Conservation (phyloP, 2,888 invertebrate species). For the Notodonta dromedarius region DNA sequence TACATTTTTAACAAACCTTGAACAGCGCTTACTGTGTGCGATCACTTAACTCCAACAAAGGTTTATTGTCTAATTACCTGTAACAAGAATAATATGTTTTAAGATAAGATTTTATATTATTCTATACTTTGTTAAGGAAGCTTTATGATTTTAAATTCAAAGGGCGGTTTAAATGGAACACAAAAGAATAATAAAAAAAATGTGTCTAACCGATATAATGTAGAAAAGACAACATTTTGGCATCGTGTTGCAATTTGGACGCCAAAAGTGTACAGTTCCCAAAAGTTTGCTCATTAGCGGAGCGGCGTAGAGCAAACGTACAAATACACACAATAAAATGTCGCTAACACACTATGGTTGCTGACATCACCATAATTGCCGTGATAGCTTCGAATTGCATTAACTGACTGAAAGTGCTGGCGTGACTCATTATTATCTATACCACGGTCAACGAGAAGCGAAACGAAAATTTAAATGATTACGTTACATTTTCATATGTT, state of each 20-base stretch:
- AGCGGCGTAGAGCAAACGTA: slow-evolving; percentile 35
- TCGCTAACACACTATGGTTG: slow-evolving; percentile 30
- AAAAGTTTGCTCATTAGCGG: slow-evolving; percentile 59
- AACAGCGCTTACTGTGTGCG: slow-evolving; percentile 28
- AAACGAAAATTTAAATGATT: too few relatives aligned
- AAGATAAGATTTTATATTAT: slow-evolving; percentile 4
- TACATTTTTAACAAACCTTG: slow-evolving; percentile 55
- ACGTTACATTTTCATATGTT: too few relatives aligned
- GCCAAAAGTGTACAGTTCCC: slow-evolving; percentile 48
- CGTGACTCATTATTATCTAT: slow-evolving; percentile 2
- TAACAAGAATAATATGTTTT: slow-evolving; percentile 48
- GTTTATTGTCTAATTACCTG: slow-evolving; percentile 60
- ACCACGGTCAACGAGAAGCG: too few relatives aligned
- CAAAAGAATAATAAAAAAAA: neutral
- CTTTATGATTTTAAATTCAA: too few relatives aligned
- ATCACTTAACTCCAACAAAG: slow-evolving; percentile 29
- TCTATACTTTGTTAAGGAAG: too few relatives aligned
- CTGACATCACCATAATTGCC: slow-evolving; percentile 13
- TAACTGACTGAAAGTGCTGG: slow-evolving; percentile 10
- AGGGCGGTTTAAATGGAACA: neutral
- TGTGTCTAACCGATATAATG: too few relatives aligned
- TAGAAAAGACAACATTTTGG: slow-evolving; percentile 40
- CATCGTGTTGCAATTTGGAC: slow-evolving; percentile 43
- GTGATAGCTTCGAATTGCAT: slow-evolving; percentile 12
- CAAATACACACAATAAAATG: slow-evolving; percentile 44